Evolutionary conservation across 2,113 vertebrate species (phyloP), one percentile per base, ranked within the genome.

Genomic region (Hymenochirus boettgeri): DNA sequence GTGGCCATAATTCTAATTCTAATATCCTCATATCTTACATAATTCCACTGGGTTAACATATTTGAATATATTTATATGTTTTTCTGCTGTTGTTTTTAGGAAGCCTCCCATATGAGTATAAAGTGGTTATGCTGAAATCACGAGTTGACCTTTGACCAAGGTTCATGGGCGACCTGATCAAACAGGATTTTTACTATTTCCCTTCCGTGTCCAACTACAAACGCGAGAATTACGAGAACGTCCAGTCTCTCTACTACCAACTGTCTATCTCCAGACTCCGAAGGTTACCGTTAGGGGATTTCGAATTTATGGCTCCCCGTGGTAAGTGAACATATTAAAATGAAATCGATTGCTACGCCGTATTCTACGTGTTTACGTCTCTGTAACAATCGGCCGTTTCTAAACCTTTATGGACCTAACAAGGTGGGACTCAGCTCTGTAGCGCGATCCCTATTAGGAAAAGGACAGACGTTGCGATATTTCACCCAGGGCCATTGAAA

Each of bases 111-210:
- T 98, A 98, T 1, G 95, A 98, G 80, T 96, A 97, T 76, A 98
- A 98, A 83, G 91, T 98, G 11, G 95, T 97, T 70, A 94, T 97
- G 94, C 95, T 0, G 95, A 71, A 98, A 98, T 85, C 95, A 98
- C 22, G 95, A 98, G 85, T 67, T 98, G 88, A 98, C 95, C 67
- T 98, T 98, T 60, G 95, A 98, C 83, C 93, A 96, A 85, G 95
- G 86, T 98, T 98, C 81, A 98, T 98, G 95, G 94, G 94, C 0
- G 95, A 98, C 80, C 88, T 98, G 79, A 96, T 98, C 85, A 98
- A 98, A 79, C 95, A 98, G 86, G 95, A 98, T 83, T 98, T 97
- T 75, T 98, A 98, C 83, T 97, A 97, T 83, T 98, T 98, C 77
- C 95, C 95, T 0, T 98, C 95, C 0, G 93, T 94, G 72, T 97